phyloP scores from a whole-genome alignment of 2,113 vertebrate species.

The Ascaphus truei region DNA sequence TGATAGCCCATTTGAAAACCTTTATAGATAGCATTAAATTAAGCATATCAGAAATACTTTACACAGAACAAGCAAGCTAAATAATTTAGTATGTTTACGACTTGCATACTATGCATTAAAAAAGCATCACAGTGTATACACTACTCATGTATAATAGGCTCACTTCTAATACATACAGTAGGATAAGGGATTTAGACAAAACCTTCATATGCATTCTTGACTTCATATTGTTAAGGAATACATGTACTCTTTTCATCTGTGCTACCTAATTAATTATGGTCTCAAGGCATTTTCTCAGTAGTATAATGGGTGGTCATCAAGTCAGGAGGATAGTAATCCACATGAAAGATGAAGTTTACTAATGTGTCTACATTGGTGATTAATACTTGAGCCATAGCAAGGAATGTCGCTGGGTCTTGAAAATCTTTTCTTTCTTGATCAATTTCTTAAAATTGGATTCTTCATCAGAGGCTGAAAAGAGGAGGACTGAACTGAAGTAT shows the following conservation, averaged over 20 bases:
- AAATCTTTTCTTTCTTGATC: slow-evolving; percentile 81
- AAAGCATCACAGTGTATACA: slow-evolving; percentile 41
- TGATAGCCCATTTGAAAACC: too few relatives aligned
- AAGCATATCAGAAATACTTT: not conserved
- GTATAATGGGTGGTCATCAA: slow-evolving; percentile 67
- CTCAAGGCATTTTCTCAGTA: slow-evolving; percentile 59
- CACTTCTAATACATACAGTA: slow-evolving; percentile 45
- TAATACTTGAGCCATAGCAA: slow-evolving; percentile 70
- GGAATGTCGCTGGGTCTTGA: slow-evolving; percentile 66
- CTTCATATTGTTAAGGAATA: slow-evolving; percentile 43
- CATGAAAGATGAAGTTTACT: slow-evolving; percentile 60
- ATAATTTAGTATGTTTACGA: not conserved
- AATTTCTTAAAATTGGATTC: slow-evolving; percentile 97
- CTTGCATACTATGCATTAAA: not conserved
- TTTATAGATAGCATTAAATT: not conserved
- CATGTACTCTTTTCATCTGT: slow-evolving; percentile 50
- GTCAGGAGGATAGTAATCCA: slow-evolving; percentile 66
- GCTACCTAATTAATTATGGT: slow-evolving; percentile 61
- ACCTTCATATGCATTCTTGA: slow-evolving; percentile 48
- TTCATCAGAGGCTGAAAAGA: slow-evolving; percentile 97
- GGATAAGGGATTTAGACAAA: slow-evolving; percentile 45
- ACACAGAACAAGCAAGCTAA: slow-evolving; percentile 40
- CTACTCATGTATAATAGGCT: slow-evolving; percentile 48
- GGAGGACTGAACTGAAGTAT: slow-evolving; percentile 95
- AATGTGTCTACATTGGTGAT: slow-evolving; percentile 67